Percentiles rank a stretch among this genome's conserved stretches.
Conservation (phyloP, 2,797 vertebrate genomes). For the Erethizon dorsatum region DNA sequence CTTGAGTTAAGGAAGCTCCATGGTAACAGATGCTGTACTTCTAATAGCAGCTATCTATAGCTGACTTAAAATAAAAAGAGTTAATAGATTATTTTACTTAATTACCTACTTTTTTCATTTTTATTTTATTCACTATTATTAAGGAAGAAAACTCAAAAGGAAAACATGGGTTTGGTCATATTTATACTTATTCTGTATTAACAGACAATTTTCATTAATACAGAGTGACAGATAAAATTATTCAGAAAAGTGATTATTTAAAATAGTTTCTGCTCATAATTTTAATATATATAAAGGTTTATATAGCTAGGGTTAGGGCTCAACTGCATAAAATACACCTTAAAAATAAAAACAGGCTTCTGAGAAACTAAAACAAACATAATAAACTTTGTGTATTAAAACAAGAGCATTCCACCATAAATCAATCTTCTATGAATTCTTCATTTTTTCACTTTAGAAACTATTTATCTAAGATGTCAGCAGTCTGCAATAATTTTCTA, state of each 20-base stretch:
- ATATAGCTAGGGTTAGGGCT: not conserved
- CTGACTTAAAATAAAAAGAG: slow-evolving; percentile 64
- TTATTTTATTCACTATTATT: slow-evolving; percentile 60
- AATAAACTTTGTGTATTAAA: slow-evolving; percentile 47
- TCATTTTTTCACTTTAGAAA: slow-evolving; percentile 20
- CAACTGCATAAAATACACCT: slow-evolving; percentile 55
- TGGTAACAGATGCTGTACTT: slow-evolving; percentile 40
- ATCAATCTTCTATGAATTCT: slow-evolving; percentile 32
- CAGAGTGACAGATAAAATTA: slow-evolving; percentile 41
- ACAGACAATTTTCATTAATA: slow-evolving; percentile 54
- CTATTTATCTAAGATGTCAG: slow-evolving; percentile 49
- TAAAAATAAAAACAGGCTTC: slow-evolving; percentile 63
- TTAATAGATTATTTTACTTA: slow-evolving; percentile 53
- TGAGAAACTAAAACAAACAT: slow-evolving; percentile 47
- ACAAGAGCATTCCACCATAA: slow-evolving; percentile 28
- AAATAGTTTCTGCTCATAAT: slow-evolving; percentile 58
- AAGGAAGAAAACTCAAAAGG: slow-evolving; percentile 46
- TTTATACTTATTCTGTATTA: slow-evolving; percentile 48
- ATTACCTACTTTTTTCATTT: not conserved
- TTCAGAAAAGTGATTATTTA: slow-evolving; percentile 50
- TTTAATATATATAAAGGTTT: slow-evolving; percentile 55
- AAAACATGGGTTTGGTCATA: slow-evolving; percentile 48
- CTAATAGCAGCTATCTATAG: not conserved
- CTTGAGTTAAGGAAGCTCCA: slow-evolving; percentile 59
- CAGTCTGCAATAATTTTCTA: slow-evolving; percentile 10